Percentiles rank a stretch among this genome's conserved stretches.
Evolutionary conservation across 2,113 vertebrate species (phyloP).

Genomic region (Hippocampus guttulatus): DNA sequence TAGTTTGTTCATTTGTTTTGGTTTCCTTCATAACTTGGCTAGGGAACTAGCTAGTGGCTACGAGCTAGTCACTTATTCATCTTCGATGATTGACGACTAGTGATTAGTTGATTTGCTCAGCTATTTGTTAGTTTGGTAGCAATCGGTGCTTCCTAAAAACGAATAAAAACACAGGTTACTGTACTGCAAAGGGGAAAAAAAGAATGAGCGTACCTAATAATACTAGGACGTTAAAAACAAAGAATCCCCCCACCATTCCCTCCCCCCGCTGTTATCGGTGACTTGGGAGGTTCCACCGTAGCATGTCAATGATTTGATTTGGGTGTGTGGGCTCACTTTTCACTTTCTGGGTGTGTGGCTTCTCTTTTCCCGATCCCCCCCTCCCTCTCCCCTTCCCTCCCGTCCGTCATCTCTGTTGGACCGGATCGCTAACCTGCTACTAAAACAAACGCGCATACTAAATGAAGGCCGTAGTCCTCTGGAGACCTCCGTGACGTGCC

Average conservation of each 20-base stretch:
- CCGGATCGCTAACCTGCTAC: conserved; percentile 58
- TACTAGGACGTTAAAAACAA: not conserved
- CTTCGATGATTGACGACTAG: too few species aligned
- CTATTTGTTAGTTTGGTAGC: too few species aligned
- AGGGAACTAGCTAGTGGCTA: not conserved
- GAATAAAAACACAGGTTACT: too few species aligned
- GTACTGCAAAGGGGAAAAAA: too few species aligned
- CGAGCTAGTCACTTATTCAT: too few species aligned
- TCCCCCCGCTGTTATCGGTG: not conserved
- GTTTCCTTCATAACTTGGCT: not conserved
- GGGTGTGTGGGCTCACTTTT: conserved; percentile 24
- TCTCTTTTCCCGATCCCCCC: conserved; percentile 46
- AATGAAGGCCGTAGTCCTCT: conserved; percentile 87
- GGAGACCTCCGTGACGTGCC: conserved; percentile 90
- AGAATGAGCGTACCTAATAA: too few species aligned
- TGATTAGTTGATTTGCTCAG: too few species aligned
- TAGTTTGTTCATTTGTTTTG: not conserved
- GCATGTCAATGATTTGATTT: conserved; percentile 21
- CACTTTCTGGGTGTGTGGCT: conserved; percentile 22
- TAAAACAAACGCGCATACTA: conserved; percentile 11
- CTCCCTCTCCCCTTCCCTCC: conserved; percentile 46
- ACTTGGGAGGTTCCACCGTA: not conserved
- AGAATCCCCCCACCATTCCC: not conserved
- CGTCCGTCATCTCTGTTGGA: conserved; percentile 30
- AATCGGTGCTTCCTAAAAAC: too few species aligned